Conservation (phyloP, 2,797 vertebrate species). For the Mycteria americana region DNA sequence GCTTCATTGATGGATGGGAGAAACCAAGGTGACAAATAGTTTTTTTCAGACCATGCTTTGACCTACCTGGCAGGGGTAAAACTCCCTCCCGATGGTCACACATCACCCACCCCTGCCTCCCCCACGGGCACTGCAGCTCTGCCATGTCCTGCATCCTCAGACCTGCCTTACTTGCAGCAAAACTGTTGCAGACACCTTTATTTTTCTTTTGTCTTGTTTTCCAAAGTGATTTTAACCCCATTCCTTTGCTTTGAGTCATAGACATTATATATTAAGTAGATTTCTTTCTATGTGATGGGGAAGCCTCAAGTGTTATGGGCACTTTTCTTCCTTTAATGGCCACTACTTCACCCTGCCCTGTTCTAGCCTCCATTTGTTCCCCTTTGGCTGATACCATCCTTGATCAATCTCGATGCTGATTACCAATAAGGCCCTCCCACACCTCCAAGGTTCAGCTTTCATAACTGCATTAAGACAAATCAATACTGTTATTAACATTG, state of each 20-base stretch:
- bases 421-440: neutral
- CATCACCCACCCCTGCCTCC: neutral
- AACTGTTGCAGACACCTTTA: neutral
- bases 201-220: neutral
- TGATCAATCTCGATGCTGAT: neutral
- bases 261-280: neutral
- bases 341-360: neutral
- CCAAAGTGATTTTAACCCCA: neutral
- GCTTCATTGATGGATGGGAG: fast-evolving
- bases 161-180: neutral
- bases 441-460: slow-evolving; percentile 30
- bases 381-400: neutral
- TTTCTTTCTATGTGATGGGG: neutral
- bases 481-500: neutral
- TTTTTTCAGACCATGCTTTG: neutral
- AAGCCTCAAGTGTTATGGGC: neutral
- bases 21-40: neutral
- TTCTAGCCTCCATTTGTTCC: neutral
- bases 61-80: neutral
- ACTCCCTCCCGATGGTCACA: neutral
- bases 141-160: fast-evolving
- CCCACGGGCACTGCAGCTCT: neutral
- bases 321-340: neutral
- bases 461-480: slow-evolving; percentile 26
- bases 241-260: neutral